Evolutionary conservation across 1,140 invertebrate genomes (phyloP), one percentile per base, ranked within the genome.

Genomic region (Drosophila busckii): DNA sequence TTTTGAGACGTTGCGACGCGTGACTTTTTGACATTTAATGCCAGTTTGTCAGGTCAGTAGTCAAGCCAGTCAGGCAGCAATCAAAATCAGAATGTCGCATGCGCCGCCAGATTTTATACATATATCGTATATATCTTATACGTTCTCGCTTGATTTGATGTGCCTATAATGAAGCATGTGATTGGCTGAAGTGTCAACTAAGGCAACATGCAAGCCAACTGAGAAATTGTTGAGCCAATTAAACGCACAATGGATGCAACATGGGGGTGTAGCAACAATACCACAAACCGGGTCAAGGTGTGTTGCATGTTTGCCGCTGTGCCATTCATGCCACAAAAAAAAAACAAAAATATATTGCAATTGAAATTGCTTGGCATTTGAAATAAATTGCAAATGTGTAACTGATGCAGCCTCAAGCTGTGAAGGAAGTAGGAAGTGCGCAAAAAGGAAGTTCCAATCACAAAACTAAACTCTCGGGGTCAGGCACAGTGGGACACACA

Each of bases 21-120:
- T 78, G 71, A 80, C 73, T 80, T 78, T 71, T 31, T 78, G 71
- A 78, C 68, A 78, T 78, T 80, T 78, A 71, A 80, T 80, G 71
- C 73, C 71, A 80, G 56, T 67, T 80, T 59, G 66, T 62, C 70
- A 73, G 46, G 46, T 53, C n/a, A n/a, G n/a, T n/a, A n/a, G n/a
- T n/a, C n/a, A n/a, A 35, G 49, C 49, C 68, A 53, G 50, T 37
- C 44, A 50, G 28, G 16, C 44, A 56, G 65, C 45, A 37, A 23
- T 49, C 48, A 42, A 9, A 31, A 31, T 13, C 50, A 58, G 65
- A 13, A 53, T 9, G 38, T 53, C 20, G 49, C 46, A 44, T 70
- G 46, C 56, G 20, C 40, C 40, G 66, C 67, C 50, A 32, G 19
- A 22, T 40, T 29, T 13, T 12, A 16, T 9, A 10, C 10, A 19